Percentiles rank a stretch among this genome's conserved stretches.
phyloP scores from a whole-genome alignment of 2,888 invertebrate genomes.

The Sisyra terminalis region DNA sequence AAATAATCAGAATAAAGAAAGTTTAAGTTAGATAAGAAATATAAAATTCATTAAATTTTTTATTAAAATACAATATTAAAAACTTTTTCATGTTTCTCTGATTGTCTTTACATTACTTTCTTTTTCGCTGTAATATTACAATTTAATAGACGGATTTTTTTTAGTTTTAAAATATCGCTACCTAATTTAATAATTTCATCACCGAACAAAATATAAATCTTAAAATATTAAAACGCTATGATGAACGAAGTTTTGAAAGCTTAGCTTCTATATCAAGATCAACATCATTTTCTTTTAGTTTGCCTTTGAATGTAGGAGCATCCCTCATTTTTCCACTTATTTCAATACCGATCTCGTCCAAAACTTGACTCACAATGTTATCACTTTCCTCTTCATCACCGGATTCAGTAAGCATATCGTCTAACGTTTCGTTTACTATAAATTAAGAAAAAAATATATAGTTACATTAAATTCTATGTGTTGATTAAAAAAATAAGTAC shows the following conservation, averaged over 20 bases:
- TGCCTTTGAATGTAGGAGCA: constrained; percentile 47
- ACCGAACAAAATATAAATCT: constrained; percentile 6
- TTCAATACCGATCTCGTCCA: constrained; percentile 96
- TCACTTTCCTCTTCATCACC: constrained; percentile 84
- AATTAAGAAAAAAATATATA: background rate
- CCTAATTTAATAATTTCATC: too few species aligned
- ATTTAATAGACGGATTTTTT: too few species aligned
- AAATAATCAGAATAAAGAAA: too few species aligned
- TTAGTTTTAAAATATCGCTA: too few species aligned
- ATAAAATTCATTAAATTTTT: too few species aligned
- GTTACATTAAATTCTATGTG: background rate
- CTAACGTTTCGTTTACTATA: constrained; percentile 75
- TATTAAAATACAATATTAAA: too few species aligned
- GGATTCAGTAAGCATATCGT: constrained; percentile 76
- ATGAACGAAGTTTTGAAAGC: constrained; percentile 32
- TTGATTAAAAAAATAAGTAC: constrained; percentile 28
- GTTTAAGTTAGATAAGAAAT: too few species aligned
- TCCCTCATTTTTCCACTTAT: constrained; percentile 68
- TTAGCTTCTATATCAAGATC: constrained; percentile 55
- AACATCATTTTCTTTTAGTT: constrained; percentile 36
- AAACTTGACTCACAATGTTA: constrained; percentile 71
- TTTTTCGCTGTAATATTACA: too few species aligned
- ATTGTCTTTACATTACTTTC: too few species aligned
- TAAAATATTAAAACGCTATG: constrained; percentile 6
- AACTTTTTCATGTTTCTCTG: too few species aligned